These are phyloP conservation scores for Tachuris rubrigastra DNA, from an alignment of 2,113 vertebrate genomes.

Conservation along the genomic window DNA sequence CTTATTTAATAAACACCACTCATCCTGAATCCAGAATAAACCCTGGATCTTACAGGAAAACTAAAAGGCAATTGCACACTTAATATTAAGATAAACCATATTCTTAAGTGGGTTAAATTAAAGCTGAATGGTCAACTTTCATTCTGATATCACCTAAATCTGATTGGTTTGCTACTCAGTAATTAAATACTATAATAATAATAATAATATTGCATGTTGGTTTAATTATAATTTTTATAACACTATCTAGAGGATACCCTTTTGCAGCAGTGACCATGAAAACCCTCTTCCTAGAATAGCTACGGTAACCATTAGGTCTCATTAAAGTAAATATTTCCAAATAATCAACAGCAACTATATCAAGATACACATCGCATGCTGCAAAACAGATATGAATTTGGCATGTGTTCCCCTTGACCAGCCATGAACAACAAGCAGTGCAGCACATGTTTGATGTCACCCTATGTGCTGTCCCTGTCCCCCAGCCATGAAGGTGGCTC, in stretches of 20 bases:
- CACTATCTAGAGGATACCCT: neutral
- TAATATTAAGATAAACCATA: neutral
- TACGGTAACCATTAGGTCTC: neutral
- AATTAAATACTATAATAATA: neutral
- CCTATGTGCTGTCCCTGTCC: neutral
- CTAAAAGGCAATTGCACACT: neutral
- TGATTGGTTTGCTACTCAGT: neutral
- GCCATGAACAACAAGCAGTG: neutral
- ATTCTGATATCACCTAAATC: neutral
- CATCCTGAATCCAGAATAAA: neutral
- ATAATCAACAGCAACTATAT: neutral
- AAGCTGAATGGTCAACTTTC: neutral
- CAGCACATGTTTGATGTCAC: neutral
- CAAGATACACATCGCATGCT: neutral
- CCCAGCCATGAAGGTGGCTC: slow-evolving; percentile 16
- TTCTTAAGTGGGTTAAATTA: neutral
- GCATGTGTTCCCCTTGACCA: neutral
- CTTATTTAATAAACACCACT: neutral
- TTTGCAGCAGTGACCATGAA: neutral
- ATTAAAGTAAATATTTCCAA: neutral
- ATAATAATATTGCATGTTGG: neutral
- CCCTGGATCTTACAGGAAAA: neutral
- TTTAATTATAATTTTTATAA: neutral
- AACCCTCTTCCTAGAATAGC: neutral
- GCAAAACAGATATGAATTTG: slow-evolving; percentile 18